Conservation (phyloP, 2,888 invertebrate genomes). For the Congeria kusceri region DNA sequence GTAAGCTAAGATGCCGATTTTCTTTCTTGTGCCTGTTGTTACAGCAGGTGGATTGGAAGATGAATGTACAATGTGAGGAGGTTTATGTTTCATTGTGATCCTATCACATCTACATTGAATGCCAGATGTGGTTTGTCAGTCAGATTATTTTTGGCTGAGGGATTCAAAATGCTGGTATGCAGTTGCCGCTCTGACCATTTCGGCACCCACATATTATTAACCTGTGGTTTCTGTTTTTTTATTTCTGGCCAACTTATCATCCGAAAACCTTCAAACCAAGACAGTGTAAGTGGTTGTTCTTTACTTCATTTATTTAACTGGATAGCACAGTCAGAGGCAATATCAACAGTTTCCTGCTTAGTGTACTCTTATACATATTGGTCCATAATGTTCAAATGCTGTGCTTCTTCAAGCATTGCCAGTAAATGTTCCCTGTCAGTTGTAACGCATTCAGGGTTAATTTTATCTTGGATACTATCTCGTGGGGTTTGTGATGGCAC, state of each 20-base stretch:
- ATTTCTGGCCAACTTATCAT: constrained; percentile 17
- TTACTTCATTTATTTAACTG: constrained; percentile 24
- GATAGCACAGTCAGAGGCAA: constrained; percentile 33
- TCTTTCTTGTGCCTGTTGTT: constrained; percentile 14
- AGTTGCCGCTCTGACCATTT: too few species aligned
- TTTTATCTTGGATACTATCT: neutral
- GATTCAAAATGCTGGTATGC: too few species aligned
- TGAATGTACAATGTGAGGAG: constrained; percentile 10
- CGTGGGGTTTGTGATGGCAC: neutral
- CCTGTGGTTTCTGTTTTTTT: constrained; percentile 1
- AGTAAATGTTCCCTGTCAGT: constrained; percentile 3
- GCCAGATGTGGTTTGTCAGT: constrained; percentile 12
- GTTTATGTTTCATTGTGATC: neutral
- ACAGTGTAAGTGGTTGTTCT: too few species aligned
- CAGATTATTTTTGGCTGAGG: neutral
- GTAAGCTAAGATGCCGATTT: constrained; percentile 11
- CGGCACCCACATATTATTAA: too few species aligned
- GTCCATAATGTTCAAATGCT: constrained; percentile 22
- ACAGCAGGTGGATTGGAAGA: constrained; percentile 9
- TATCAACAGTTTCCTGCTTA: constrained; percentile 19
- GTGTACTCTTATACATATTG: constrained; percentile 40
- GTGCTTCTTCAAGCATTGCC: neutral
- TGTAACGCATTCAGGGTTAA: constrained; percentile 5
- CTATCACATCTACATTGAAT: constrained; percentile 7
- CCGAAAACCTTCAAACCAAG: too few species aligned